phyloP scores from a whole-genome alignment of 2,797 vertebrate species.

The Trematomus bernacchii region DNA sequence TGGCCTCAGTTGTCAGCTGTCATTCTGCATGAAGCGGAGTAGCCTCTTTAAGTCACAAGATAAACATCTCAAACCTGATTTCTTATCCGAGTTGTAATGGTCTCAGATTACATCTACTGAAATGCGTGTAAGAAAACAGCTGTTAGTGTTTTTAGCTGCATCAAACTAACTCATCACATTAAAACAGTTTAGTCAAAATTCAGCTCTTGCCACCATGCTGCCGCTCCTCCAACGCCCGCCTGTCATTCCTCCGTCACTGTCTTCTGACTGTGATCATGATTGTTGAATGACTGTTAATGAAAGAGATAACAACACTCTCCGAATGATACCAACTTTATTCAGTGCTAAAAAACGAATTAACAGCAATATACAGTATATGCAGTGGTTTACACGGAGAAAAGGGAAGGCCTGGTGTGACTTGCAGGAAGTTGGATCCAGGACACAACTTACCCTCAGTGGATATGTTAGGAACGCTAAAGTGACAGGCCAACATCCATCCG shows the following conservation, averaged over 20 bases:
- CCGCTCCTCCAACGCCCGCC: constrained; percentile 57
- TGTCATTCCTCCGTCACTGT: constrained; percentile 57
- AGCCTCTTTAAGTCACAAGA: constrained; percentile 10
- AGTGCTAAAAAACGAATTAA: constrained; percentile 36
- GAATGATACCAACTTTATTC: constrained; percentile 64
- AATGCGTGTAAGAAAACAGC: constrained; percentile 51
- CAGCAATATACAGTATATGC: neutral
- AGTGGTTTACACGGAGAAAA: constrained; percentile 11
- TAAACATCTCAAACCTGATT: constrained; percentile 29
- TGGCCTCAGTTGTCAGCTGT: constrained; percentile 6
- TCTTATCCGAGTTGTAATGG: constrained; percentile 16
- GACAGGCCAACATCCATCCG: constrained; percentile 84
- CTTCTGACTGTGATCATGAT: constrained; percentile 49
- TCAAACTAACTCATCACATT: constrained; percentile 62
- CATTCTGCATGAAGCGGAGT: neutral
- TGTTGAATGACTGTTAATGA: constrained; percentile 71
- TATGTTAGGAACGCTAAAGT: constrained; percentile 81
- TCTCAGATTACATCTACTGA: constrained; percentile 36
- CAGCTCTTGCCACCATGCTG: constrained; percentile 58
- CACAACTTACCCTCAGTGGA: constrained; percentile 76
- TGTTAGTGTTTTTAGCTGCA: constrained; percentile 62
- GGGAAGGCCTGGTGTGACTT: constrained; percentile 31
- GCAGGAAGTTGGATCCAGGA: constrained; percentile 64
- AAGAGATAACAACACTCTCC: constrained; percentile 58
- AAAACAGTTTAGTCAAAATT: constrained; percentile 59